Conservation (phyloP, 1,140 invertebrate species). For the Heliothis subflexa region DNA sequence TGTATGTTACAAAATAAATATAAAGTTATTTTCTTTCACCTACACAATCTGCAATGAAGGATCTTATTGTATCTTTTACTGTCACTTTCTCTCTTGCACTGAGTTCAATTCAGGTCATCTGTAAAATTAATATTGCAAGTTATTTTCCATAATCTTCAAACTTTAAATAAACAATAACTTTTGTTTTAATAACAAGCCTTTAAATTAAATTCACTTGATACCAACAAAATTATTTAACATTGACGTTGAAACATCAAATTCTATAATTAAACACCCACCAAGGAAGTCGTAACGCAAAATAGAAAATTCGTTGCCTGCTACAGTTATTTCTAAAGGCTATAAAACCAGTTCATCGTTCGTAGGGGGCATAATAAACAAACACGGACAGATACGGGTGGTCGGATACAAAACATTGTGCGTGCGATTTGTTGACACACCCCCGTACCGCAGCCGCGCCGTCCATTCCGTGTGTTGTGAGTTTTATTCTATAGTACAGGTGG, state of each 20-base stretch:
- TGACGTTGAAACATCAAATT: constrained; percentile 11
- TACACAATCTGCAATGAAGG: too few species aligned
- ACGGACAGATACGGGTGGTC: constrained; percentile 70
- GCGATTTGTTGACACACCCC: constrained; percentile 71
- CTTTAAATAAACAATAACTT: not conserved
- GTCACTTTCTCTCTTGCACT: too few species aligned
- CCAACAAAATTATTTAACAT: not conserved
- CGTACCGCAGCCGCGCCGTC: not conserved
- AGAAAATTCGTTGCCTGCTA: constrained; percentile 56
- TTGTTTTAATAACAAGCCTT: not conserved
- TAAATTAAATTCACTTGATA: not conserved
- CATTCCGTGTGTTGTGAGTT: not conserved
- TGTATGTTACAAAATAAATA: not conserved
- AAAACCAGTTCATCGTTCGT: constrained; percentile 53
- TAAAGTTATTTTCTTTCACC: too few species aligned
- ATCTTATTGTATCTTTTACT: too few species aligned
- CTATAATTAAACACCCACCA: constrained; percentile 40
- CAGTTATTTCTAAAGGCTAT: constrained; percentile 66
- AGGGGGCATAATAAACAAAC: constrained; percentile 67
- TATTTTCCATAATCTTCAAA: too few species aligned
- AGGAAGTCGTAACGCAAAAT: constrained; percentile 59
- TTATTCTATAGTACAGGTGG: constrained; percentile 6
- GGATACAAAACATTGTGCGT: constrained; percentile 58
- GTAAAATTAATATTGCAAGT: too few species aligned
- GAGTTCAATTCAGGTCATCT: too few species aligned